Percentiles rank a stretch among this genome's conserved stretches.
phyloP scores from a whole-genome alignment of 2,113 vertebrate species.

The Struthidea cinerea region DNA sequence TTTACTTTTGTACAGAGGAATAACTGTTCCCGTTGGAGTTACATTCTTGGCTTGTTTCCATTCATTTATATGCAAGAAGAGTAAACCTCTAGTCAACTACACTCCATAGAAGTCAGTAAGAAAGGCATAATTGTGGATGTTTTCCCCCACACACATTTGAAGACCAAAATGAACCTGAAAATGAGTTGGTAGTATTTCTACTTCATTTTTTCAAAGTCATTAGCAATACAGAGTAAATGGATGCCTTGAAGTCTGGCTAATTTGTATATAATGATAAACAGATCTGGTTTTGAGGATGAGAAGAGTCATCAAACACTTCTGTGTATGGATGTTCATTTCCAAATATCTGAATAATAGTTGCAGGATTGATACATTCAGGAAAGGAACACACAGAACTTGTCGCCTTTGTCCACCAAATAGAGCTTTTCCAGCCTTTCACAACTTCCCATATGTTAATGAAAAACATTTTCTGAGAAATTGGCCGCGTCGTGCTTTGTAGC shows the following conservation, averaged over 20 bases:
- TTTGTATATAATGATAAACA: background rate
- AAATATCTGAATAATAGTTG: conserved; percentile 27
- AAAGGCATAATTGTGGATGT: background rate
- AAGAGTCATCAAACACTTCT: background rate
- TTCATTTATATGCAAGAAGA: background rate
- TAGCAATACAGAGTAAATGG: background rate
- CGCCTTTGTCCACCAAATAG: conserved; percentile 48
- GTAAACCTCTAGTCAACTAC: background rate
- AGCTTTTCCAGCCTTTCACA: conserved; percentile 67
- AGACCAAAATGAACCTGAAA: background rate
- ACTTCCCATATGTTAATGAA: conserved; percentile 73
- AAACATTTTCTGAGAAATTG: conserved; percentile 74
- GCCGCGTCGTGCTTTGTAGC: conserved; percentile 56
- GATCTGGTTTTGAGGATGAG: background rate
- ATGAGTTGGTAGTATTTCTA: background rate
- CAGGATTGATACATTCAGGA: conserved; percentile 29
- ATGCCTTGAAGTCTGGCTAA: background rate
- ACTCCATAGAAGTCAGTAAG: background rate
- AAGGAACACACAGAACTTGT: conserved; percentile 12
- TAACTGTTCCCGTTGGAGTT: background rate
- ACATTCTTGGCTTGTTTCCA: background rate
- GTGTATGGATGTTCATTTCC: background rate
- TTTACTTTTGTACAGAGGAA: background rate
- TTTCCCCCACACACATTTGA: background rate
- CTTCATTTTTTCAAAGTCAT: background rate